Percentiles rank a stretch among this genome's conserved stretches.
Conservation (phyloP, 2,888 invertebrate genomes). For the Poecilobothrus nobilitatus region DNA sequence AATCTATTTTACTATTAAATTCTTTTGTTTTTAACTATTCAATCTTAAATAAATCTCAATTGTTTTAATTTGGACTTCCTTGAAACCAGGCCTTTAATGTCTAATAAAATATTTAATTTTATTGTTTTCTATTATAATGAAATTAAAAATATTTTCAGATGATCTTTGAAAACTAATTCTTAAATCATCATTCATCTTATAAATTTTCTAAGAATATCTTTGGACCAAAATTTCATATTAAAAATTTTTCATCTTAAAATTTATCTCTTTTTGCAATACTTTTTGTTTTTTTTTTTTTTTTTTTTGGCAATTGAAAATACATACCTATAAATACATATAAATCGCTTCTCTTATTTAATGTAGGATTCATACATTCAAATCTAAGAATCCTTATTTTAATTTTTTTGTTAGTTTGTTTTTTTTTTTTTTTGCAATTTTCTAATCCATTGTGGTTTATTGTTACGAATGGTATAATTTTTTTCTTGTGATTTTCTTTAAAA, state of each 20-base stretch:
- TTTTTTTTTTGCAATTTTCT: not conserved
- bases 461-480: not conserved
- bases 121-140: too few species aligned
- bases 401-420: too few species aligned
- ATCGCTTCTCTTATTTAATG: not conserved
- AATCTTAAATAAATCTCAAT: too few species aligned
- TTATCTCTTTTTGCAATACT: not conserved
- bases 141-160: too few species aligned
- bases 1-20: too few species aligned
- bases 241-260: not conserved
- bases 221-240: not conserved
- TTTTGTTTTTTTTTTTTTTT: not conserved
- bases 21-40: too few species aligned
- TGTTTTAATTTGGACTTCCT: too few species aligned
- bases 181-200: not conserved
- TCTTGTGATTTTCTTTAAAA: too few species aligned
- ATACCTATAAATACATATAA: not conserved
- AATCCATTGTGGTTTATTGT: slow-evolving; percentile 4
- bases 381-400: too few species aligned
- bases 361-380: not conserved
- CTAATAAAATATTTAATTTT: too few species aligned
- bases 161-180: too few species aligned
- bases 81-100: too few species aligned
- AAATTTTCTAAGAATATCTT: slow-evolving; percentile 2
- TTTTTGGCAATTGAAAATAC: not conserved